Base-by-base conservation (phyloP, 2,797 vertebrate genomes). In the Hippoglossus hippoglossus region DNA sequence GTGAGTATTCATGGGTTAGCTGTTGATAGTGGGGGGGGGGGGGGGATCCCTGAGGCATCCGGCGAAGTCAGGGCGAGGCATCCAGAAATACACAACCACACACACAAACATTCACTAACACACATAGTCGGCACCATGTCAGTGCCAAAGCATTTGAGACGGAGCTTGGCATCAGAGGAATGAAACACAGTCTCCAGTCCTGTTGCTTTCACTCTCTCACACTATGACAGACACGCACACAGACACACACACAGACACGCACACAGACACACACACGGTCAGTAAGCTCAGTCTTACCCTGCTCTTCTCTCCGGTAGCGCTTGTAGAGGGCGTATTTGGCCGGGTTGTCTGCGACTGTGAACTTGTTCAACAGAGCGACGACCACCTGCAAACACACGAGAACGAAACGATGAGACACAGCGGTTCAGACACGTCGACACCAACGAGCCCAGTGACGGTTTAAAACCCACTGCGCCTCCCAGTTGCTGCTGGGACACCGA, bases 301-400 rank as follows among this genome's bases (percentile, higher is more conserved):
- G 98, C 86, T 98, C 98, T 81, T 98, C 97, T 66, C 96, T 91
- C 80, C 91, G 93, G 84, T 94, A 98, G 56, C 96, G 96, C 78
- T 99, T 99, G 87, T 96, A 99, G 91, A 99, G 95, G 87, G 97
- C 97, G 77, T 97, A 99, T 90, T 99, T 99, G 0, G 96, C 96
- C 6, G 98, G 98, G 92, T 98, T 98, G 93, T 99, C 97, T 0
- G 95, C 94, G 34, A 99, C 95, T 0, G 95, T 94, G 90, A 98
- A 99, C 93, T 99, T 99, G 52, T 89, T 94, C 75, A 99, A 95
- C 92, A 99, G 93, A 60, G 98, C 98, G 82, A 96, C 93, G 0
- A 99, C 98, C 52, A 99, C 98, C 93, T 69, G 46, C 1, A 31
- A 10, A 50, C 5, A 25, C 31, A 73, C 7, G 47, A 31, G 25